These are phyloP conservation scores for Pteropus rufus DNA, from an alignment of 2,797 vertebrate species.

Conservation along the genomic window DNA sequence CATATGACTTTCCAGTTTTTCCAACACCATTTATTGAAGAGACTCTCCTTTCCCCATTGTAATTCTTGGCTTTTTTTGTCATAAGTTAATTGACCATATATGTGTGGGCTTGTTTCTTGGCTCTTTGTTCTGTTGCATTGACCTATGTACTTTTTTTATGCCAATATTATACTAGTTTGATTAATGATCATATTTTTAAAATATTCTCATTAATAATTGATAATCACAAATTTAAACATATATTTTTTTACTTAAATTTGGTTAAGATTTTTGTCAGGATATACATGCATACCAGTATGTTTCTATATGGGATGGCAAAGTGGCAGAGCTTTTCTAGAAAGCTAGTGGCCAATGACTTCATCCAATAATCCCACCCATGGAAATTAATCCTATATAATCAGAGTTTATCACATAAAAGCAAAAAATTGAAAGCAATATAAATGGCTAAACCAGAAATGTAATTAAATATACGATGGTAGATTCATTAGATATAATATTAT, in stretches of 20 bases:
- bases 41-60: not conserved
- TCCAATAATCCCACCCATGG: not conserved
- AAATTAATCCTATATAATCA: not conserved
- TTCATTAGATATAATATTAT: not conserved
- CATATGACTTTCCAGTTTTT: not conserved
- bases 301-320: not conserved
- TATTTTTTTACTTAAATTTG: not conserved
- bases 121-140: not conserved
- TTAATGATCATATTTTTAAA: not conserved
- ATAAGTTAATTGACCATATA: not conserved
- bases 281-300: not conserved
- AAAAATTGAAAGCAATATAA: not conserved
- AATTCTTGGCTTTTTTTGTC: not conserved
- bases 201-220: not conserved
- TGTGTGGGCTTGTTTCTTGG: not conserved
- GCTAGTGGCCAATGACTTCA: not conserved
- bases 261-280: not conserved
- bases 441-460: not conserved
- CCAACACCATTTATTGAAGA: not conserved
- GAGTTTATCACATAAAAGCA: not conserved
- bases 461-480: not conserved
- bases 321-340: not conserved
- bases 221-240: not conserved
- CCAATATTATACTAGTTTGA: not conserved
- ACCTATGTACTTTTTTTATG: not conserved